These are phyloP conservation scores for Drepanosiphum platanoidis DNA, from an alignment of 2,888 invertebrate species.

Conservation along the genomic window DNA sequence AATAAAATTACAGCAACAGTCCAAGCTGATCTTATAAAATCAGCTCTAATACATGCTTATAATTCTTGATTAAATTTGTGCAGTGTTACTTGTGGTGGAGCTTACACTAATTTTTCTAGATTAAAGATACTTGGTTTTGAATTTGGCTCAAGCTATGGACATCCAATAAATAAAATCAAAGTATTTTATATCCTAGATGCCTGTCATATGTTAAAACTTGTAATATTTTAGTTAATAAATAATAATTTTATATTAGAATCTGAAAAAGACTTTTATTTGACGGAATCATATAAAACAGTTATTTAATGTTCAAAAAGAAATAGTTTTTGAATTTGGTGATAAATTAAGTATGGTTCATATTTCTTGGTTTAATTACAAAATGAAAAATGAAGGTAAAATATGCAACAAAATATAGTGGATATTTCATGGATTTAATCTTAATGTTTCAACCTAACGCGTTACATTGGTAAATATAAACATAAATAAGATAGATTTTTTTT, in stretches of 20 bases:
- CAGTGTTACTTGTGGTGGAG: neutral
- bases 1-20: neutral
- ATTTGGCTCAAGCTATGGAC: neutral
- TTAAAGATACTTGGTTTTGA: neutral
- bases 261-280: neutral
- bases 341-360: too few relatives aligned
- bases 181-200: too few relatives aligned
- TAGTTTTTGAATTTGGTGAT: slow-evolving; percentile 2
- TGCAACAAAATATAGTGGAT: too few relatives aligned
- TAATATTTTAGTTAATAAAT: slow-evolving; percentile 5
- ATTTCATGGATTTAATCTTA: too few relatives aligned
- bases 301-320: neutral
- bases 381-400: too few relatives aligned
- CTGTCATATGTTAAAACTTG: neutral
- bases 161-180: neutral
- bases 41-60: neutral
- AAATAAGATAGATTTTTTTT: too few relatives aligned
- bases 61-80: neutral
- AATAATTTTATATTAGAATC: neutral
- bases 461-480: too few relatives aligned
- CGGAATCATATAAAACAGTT: neutral
- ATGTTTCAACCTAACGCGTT: too few relatives aligned
- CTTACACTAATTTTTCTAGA: neutral
- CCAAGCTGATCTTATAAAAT: neutral
- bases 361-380: too few relatives aligned